These are phyloP conservation scores for Lordiphosa andalusiaca DNA, from an alignment of 2,888 invertebrate species.

Conservation along the genomic window DNA sequence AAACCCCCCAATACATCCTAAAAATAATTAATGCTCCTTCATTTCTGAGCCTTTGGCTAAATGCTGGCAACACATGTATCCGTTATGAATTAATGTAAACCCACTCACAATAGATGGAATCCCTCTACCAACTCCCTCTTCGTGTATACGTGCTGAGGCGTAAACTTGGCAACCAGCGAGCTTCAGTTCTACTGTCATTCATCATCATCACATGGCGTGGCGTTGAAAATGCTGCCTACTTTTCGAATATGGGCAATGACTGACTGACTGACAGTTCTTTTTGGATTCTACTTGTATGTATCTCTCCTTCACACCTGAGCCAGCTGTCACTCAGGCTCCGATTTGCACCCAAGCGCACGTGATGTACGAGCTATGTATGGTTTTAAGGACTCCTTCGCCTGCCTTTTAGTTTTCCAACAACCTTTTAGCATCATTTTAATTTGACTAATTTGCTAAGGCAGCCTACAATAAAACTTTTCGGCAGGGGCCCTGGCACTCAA, in stretches of 20 bases:
- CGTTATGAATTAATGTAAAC: constrained; percentile 33
- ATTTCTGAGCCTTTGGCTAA: constrained; percentile 26
- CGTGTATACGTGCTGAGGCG: constrained; percentile 11
- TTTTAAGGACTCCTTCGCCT: constrained; percentile 4
- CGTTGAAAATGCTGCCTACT: constrained; percentile 31
- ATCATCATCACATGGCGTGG: constrained; percentile 38
- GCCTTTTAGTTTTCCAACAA: constrained; percentile 5
- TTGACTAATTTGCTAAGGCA: constrained; percentile 45
- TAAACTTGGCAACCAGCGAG: constrained; percentile 24
- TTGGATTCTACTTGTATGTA: not conserved
- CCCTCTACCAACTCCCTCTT: constrained; percentile 8
- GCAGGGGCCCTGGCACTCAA: constrained; percentile 18
- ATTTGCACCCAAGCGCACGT: constrained; percentile 30
- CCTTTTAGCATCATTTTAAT: constrained; percentile 42
- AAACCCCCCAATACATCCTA: constrained; percentile 4
- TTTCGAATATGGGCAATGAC: constrained; percentile 12
- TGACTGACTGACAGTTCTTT: constrained; percentile 22
- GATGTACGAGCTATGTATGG: constrained; percentile 48
- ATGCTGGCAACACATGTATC: constrained; percentile 32
- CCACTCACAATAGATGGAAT: constrained; percentile 3
- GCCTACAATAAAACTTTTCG: constrained; percentile 26
- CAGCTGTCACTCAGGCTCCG: constrained; percentile 28
- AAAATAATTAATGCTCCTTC: constrained; percentile 28
- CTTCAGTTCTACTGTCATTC: constrained; percentile 34
- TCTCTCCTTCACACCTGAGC: constrained; percentile 38